Evolutionary conservation across 2,113 vertebrate species (phyloP), one percentile per base, ranked within the genome.

Genomic region (Synodontis membranacea): DNA sequence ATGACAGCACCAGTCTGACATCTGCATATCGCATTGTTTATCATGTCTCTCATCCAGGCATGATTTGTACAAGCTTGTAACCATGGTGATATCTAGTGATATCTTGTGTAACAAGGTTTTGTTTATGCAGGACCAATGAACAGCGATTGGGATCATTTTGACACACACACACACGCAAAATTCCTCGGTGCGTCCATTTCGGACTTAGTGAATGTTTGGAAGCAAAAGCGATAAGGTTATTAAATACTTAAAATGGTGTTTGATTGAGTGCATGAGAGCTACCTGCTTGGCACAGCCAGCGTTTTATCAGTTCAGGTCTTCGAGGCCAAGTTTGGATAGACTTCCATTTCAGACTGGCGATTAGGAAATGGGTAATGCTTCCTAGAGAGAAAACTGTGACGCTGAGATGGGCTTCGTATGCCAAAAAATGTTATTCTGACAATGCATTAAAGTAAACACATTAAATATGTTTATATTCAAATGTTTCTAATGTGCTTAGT

Each of bases 71-170:
- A 75, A 34, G 25, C 19, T 58, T 62, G 83, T 85, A 48, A 85
- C 83, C 83, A 85, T 85, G 83, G 83, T 58, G 83, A 74, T 82
- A 34, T 72, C 48, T 75, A 44, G n/a, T 34, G 56, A 34, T 60
- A 64, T 60, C n/a, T 11, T 10, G 28, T 23, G 54, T 44, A 76
- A 60, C 39, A 25, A 19, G 42, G 44, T 37, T 85, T 79, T 79
- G 31, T 85, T 80, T 52, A 28, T 64, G 74, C 44, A 10, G 10
- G 58, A 39, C 44, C 7, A 25, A 52, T 11, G 75, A 79, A 64
- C 52, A 58, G 70, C 50, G 74, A 76, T 78, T 79, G 42, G 54
- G 15, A 78, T 46, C 31, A 52, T 46, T 83, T 83, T 25, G 34
- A 23, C 37, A 15, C n/a, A n/a, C n/a, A n/a, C n/a, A n/a, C n/a